phyloP scores from a whole-genome alignment of 2,888 invertebrate genomes.

The Scaptomyza flava region DNA sequence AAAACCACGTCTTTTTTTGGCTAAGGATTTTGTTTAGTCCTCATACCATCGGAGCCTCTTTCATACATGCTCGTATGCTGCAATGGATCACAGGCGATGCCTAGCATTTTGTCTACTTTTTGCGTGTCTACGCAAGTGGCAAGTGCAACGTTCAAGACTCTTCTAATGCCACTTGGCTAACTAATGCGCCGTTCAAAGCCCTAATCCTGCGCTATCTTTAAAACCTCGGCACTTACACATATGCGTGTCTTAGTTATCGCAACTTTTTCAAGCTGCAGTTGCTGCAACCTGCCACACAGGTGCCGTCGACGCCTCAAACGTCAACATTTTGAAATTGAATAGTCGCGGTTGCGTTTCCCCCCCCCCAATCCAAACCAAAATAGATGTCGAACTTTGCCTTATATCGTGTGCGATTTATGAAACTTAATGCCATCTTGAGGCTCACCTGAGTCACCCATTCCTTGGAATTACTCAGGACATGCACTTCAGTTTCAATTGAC shows the following conservation, averaged over 20 bases:
- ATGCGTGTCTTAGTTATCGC: constrained; percentile 64
- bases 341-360: constrained; percentile 70
- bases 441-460: constrained; percentile 83
- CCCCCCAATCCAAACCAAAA: not conserved
- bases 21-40: not conserved
- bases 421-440: constrained; percentile 1
- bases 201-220: constrained; percentile 66
- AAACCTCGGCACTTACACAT: constrained; percentile 29
- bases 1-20: not conserved
- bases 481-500: constrained; percentile 22
- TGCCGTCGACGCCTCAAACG: constrained; percentile 48
- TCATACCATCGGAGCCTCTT: constrained; percentile 81
- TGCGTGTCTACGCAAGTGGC: constrained; percentile 31
- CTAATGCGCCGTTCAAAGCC: constrained; percentile 49
- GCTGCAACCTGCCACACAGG: constrained; percentile 56
- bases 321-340: constrained; percentile 72
- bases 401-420: constrained; percentile 46
- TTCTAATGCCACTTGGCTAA: constrained; percentile 50
- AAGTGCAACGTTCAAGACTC: constrained; percentile 80
- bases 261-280: constrained; percentile 51
- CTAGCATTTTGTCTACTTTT: constrained; percentile 78
- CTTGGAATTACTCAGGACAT: constrained; percentile 36
- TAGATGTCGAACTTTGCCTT: not conserved
- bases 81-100: constrained; percentile 84
- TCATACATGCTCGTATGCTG: constrained; percentile 89